phyloP scores from a whole-genome alignment of 2,113 vertebrate species.

The Cricetomys ansorgei region DNA sequence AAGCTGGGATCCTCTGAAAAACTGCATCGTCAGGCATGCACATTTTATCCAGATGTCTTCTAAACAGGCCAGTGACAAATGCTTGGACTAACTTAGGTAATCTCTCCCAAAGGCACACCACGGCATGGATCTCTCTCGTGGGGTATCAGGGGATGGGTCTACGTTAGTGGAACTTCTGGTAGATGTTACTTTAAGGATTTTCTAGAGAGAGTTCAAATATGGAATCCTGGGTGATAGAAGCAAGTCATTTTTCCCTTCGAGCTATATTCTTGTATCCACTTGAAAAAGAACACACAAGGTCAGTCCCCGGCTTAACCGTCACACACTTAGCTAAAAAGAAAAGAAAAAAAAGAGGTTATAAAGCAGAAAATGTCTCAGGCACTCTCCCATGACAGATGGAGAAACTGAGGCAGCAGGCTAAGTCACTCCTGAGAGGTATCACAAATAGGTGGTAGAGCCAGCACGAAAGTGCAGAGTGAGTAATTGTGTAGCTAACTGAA shows the following conservation, averaged over 20 bases:
- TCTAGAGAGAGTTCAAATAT: neutral
- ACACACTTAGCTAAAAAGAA: neutral
- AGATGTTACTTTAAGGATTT: neutral
- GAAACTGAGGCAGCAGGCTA: neutral
- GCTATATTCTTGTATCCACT: neutral
- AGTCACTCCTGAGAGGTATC: neutral
- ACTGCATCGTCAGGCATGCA: neutral
- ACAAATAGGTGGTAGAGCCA: fast-evolving
- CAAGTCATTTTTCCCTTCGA: neutral
- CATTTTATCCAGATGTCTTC: neutral
- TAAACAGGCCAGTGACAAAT: neutral
- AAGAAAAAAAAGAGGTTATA: neutral
- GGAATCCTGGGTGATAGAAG: neutral
- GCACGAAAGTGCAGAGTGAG: no score
- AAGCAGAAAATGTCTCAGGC: neutral
- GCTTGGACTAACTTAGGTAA: neutral
- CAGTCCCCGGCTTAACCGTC: neutral
- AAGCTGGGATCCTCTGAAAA: neutral
- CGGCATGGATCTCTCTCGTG: neutral
- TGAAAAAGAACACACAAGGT: neutral
- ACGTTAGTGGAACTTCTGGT: neutral
- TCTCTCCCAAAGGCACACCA: neutral
- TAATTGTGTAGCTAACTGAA: fast-evolving
- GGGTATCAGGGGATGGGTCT: neutral
- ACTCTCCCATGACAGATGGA: neutral